Evolutionary conservation across 1,140 invertebrate genomes (phyloP).

Genomic region (Bombus terrestris): DNA sequence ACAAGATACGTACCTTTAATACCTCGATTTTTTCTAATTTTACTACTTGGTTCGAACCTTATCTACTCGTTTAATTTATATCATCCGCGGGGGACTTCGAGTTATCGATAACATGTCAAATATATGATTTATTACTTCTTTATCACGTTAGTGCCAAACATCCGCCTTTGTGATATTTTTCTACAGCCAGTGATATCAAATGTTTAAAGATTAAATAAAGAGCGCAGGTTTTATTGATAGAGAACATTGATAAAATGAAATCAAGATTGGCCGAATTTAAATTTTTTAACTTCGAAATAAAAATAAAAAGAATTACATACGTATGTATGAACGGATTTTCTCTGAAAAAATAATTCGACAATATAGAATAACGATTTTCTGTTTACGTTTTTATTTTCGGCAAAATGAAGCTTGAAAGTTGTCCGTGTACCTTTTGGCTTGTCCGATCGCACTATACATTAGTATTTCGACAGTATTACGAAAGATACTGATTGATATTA

Average conservation of each 20-base stretch:
- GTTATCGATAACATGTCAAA: constrained; percentile 28
- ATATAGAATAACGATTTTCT: no score
- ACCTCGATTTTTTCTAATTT: background rate
- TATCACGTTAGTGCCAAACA: constrained; percentile 25
- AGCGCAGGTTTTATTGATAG: no score
- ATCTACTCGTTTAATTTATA: constrained; percentile 15
- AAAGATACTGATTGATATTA: no score
- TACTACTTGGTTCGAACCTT: background rate
- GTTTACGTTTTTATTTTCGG: no score
- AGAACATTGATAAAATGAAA: background rate
- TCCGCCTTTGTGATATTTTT: constrained; percentile 15
- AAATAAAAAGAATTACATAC: background rate
- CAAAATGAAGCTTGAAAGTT: no score
- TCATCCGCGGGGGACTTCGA: constrained; percentile 16
- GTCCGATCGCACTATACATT: no score
- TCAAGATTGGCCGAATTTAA: no score
- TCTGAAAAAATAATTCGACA: no score
- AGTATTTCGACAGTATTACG: no score
- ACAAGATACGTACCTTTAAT: background rate
- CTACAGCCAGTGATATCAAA: background rate
- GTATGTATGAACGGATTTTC: background rate
- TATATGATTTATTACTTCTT: constrained; percentile 25
- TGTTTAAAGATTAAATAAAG: constrained; percentile 1
- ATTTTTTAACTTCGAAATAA: no score
- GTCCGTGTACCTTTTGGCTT: no score